Evolutionary conservation across 1,140 invertebrate genomes (phyloP).

Genomic region (Himalopsyche phryganea): DNA sequence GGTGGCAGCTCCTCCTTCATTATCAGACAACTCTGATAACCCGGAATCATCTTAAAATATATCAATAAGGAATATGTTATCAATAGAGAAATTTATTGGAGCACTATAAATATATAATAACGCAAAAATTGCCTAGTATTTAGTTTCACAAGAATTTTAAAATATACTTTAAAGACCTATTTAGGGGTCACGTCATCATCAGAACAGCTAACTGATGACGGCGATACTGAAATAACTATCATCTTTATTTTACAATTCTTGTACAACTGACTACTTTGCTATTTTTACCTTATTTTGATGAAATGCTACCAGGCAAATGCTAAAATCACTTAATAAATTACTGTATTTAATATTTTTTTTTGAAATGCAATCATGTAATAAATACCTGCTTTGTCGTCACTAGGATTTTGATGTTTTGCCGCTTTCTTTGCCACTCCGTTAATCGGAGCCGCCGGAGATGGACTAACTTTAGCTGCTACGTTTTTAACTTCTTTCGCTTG

Average conservation of each 20-base stretch:
- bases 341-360: too few relatives aligned
- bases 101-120: neutral
- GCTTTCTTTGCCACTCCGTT: constrained; percentile 34
- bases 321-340: too few relatives aligned
- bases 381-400: constrained; percentile 39
- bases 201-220: too few relatives aligned
- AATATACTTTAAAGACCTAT: too few relatives aligned
- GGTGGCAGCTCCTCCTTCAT: constrained; percentile 39
- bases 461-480: constrained; percentile 10
- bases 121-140: constrained; percentile 2
- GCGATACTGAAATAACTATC: too few relatives aligned
- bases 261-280: too few relatives aligned
- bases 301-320: too few relatives aligned
- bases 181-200: too few relatives aligned
- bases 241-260: too few relatives aligned
- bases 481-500: constrained; percentile 27
- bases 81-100: constrained; percentile 32
- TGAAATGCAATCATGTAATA: too few relatives aligned
- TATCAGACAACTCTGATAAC: constrained; percentile 41
- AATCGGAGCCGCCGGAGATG: neutral
- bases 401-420: constrained; percentile 40
- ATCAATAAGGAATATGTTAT: constrained; percentile 31
- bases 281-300: too few relatives aligned
- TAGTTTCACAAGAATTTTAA: too few relatives aligned
- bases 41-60: constrained; percentile 45